Base-by-base conservation (phyloP, 2,888 invertebrate genomes). In the Petrolisthes manimaculis region DNA sequence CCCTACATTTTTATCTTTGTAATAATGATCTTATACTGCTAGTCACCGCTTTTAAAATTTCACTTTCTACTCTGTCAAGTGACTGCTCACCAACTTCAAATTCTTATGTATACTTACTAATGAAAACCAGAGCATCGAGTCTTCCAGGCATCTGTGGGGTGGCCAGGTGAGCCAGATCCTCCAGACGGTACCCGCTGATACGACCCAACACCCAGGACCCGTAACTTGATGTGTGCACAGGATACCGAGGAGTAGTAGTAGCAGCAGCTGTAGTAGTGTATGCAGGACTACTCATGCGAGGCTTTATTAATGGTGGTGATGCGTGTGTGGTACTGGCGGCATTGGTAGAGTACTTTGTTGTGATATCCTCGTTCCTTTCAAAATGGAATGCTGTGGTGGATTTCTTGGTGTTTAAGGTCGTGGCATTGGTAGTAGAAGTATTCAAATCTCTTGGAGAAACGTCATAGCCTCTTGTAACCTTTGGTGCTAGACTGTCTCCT, bases 181-280 rank as follows among this genome's bases (percentile, higher is more conserved):
- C 69, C n/a, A 85, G 69, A 0, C 51, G 69, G 55, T 85, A 69
- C 14, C 85, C 85, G 1, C 61, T 77, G 79, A 85, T 79, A 0
- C 9, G 53, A 1, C 85, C 85, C 8, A 69, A 5, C 21, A 85
- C 85, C 85, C 85, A 85, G 14, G 79, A 79, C 3, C 85, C 85
- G 18, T 51, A 6, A 53, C 4, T 21, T 18, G 18, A 4, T 54
- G 56, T n/a, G 56, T 5, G 12, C 8, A 12, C n/a, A 21, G 24
- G 18, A 14, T 14, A 56, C 12, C 14, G 12, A 2, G 55, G 55
- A 6, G 69, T 56, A 21, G 61, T 4, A 51, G n/a, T 8, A 69
- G 82, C 2, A 8, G 82, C 12, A 37, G 67, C 5, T 24, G 37
- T n/a, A 24, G 69, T 14, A 6, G 69, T 51, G 51, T 14, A 24